Conservation (phyloP, 2,113 vertebrate genomes). For the Sterna hirundo region DNA sequence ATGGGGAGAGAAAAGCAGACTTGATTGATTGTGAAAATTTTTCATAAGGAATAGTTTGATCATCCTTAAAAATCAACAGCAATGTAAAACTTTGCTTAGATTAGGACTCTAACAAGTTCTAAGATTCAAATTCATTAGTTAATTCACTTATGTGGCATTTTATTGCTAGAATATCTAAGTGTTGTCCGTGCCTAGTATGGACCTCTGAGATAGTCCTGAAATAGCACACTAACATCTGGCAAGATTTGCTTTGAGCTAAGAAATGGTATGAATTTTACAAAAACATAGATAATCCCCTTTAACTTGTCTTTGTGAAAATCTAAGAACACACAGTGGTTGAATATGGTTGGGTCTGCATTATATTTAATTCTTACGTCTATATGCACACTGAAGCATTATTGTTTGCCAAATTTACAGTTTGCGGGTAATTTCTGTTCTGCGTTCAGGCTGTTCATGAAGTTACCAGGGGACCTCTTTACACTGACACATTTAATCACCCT, state of each 20-base stretch:
- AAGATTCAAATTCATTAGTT: not conserved
- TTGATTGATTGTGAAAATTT: not conserved
- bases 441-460: not conserved
- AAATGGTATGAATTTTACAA: not conserved
- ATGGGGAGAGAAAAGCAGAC: not conserved
- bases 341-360: not conserved
- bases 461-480: not conserved
- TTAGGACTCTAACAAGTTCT: not conserved
- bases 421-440: not conserved
- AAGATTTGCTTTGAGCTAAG: constrained; percentile 1
- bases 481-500: not conserved
- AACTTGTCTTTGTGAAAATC: not conserved
- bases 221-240: not conserved
- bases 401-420: not conserved
- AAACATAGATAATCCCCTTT: not conserved
- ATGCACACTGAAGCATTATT: not conserved
- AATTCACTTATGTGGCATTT: not conserved
- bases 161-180: not conserved
- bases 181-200: not conserved
- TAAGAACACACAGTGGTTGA: fast-evolving
- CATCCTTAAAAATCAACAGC: not conserved
- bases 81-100: not conserved
- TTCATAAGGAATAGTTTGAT: not conserved
- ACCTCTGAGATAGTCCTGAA: not conserved
- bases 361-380: not conserved